Conservation (phyloP, 2,113 vertebrate genomes). For the Nymphicus hollandicus region DNA sequence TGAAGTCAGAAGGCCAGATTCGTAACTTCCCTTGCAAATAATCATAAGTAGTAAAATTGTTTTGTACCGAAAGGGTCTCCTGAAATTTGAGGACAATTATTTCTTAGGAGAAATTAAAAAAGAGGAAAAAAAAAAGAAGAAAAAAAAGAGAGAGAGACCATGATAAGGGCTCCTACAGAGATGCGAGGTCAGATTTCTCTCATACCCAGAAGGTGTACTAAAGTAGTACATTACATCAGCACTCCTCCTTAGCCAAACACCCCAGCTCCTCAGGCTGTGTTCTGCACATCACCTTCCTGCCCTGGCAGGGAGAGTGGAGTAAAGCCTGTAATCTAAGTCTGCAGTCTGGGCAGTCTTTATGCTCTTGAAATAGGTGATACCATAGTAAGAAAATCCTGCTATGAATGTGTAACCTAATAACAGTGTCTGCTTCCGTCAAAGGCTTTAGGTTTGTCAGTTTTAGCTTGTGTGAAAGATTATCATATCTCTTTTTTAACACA, state of each 20-base stretch:
- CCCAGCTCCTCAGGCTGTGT: neutral
- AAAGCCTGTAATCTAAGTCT: neutral
- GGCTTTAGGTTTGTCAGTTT: neutral
- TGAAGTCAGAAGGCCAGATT: neutral
- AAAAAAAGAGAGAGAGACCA: neutral
- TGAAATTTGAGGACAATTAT: neutral
- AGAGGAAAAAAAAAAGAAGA: too few relatives aligned
- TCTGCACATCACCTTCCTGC: neutral
- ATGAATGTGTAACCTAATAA: accelerated
- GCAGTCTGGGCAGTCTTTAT: neutral
- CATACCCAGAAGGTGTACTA: neutral
- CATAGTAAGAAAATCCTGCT: neutral
- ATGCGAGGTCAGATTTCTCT: neutral
- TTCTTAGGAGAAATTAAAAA: too few relatives aligned
- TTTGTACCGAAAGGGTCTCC: neutral
- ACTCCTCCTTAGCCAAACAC: neutral
- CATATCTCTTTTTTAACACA: neutral
- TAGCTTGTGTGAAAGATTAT: neutral
- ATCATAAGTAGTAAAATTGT: accelerated
- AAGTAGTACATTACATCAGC: neutral
- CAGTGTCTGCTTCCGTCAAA: neutral
- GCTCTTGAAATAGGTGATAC: neutral
- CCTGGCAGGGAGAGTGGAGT: neutral
- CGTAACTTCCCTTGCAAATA: neutral
- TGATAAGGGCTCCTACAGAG: neutral